Evolutionary conservation across 92 coral and sea anemone genomes (phyloP).

Genomic region (Zoanthus gigantus): DNA sequence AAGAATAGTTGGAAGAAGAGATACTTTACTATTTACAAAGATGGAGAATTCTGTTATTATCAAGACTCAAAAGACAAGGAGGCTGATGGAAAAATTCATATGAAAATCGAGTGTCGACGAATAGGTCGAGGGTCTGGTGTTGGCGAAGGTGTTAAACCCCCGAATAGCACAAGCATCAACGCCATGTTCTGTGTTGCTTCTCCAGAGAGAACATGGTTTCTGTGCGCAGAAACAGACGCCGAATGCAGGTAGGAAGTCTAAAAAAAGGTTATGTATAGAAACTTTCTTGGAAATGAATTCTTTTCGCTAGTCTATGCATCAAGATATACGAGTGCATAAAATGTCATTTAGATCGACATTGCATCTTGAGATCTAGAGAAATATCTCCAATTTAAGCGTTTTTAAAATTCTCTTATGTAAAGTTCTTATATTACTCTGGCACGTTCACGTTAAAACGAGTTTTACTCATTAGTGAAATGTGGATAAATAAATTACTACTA

Average conservation of each 20-base stretch:
- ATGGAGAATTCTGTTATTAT: conserved; percentile 93
- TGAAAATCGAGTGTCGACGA: conserved; percentile 85
- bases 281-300: neutral
- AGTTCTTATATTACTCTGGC: too few species aligned
- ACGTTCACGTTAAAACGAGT: too few species aligned
- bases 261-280: neutral
- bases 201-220: conserved; percentile 85
- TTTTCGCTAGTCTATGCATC: neutral
- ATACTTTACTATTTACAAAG: conserved; percentile 91
- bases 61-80: conserved; percentile 87
- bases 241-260: conserved; percentile 80
- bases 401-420: too few species aligned
- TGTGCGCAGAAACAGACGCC: conserved; percentile 88
- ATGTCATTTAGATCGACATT: too few species aligned
- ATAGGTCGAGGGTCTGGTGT: conserved; percentile 83
- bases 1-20: conserved; percentile 95
- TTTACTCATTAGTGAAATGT: too few species aligned
- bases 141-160: conserved; percentile 87
- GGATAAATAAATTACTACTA: too few species aligned
- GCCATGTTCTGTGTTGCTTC: conserved; percentile 87
- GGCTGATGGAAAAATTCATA: conserved; percentile 86
- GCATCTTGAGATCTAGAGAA: too few species aligned
- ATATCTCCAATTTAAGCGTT: too few species aligned
- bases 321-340: neutral
- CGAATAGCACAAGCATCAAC: conserved; percentile 66